Evolutionary conservation across 2,113 vertebrate species (phyloP).

Genomic region (Platysternon megacephalum): DNA sequence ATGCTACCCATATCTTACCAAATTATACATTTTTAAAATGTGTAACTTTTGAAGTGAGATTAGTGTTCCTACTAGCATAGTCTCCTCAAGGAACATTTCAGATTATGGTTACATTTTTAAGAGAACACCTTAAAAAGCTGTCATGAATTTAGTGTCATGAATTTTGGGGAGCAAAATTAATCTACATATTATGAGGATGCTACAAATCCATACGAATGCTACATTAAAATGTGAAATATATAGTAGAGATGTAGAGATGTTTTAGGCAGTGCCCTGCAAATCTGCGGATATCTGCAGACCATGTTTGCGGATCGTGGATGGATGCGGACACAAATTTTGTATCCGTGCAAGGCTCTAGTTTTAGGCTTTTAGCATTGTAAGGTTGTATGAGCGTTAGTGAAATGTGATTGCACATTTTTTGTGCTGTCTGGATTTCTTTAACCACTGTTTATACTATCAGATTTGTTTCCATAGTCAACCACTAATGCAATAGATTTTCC

Average conservation of each 20-base stretch:
- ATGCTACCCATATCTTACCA: neutral
- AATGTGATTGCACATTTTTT: neutral
- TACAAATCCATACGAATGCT: neutral
- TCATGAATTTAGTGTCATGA: neutral
- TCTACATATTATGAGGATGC: neutral
- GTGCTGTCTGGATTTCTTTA: neutral
- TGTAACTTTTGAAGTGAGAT: neutral
- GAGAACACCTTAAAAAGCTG: neutral
- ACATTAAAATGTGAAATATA: neutral
- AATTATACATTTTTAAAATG: neutral
- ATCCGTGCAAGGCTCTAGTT: too few species aligned
- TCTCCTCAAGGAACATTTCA: neutral
- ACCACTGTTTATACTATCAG: neutral
- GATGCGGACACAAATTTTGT: too few species aligned
- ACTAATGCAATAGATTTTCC: neutral
- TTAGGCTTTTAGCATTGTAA: neutral
- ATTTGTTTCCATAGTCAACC: neutral
- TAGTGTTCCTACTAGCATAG: neutral
- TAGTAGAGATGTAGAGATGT: neutral
- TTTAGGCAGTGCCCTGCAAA: neutral
- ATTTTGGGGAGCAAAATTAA: conserved; percentile 10
- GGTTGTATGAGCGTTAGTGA: neutral
- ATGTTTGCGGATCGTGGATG: too few species aligned
- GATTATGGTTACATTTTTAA: neutral
- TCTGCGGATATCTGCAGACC: too few species aligned